Base-by-base conservation (phyloP, 2,888 invertebrate species). In the Andricus quercusramuli region DNA sequence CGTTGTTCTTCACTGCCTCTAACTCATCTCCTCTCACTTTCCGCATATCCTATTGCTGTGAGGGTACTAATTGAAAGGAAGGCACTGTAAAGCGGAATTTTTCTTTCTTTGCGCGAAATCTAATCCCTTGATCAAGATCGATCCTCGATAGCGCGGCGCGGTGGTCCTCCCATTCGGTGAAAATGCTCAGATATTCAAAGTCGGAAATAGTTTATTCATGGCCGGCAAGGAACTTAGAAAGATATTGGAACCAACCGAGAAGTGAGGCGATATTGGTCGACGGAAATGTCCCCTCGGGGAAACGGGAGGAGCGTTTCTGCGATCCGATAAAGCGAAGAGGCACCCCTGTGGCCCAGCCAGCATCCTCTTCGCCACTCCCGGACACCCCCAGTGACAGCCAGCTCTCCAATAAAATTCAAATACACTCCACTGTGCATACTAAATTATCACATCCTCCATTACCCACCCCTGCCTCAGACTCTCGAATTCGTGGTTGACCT, bases 131-230 rank as follows among this genome's bases (percentile, higher is more conserved):
- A 80, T 80, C 82, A 82, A 80, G 78, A 67, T 51, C 64, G 78
- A 82, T 83, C 89, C 90, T 87, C 86, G 85, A 84, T 83, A 88
- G 9, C 37, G 37, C 37, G 37, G 37, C 37, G 37, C 1, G 37
- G 86, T 85, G 88, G 86, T 81, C 87, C 87, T 88, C 87, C 89
- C 86, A 89, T 90, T 87, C 85, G 87, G 88, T 84, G 81, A 88
- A 89, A 89, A 86, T 88, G 88, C 88, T 91, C 89, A 89, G 91
- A 92, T 92, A 92, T 93, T 92, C 92, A 93, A 92, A 93, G 91
- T 92, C 90, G 90, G 86, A 85, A 90, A 92, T 92, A 93, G 92
- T 93, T 93, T 93, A 93, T 93, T 93, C 92, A 92, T 93, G 91
- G 92, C 89, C 91, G 90, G 91, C 90, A 87, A 89, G 91, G 87